These are phyloP conservation scores for Microctonus brassicae DNA, from an alignment of 2,888 invertebrate genomes.

Conservation along the genomic window DNA sequence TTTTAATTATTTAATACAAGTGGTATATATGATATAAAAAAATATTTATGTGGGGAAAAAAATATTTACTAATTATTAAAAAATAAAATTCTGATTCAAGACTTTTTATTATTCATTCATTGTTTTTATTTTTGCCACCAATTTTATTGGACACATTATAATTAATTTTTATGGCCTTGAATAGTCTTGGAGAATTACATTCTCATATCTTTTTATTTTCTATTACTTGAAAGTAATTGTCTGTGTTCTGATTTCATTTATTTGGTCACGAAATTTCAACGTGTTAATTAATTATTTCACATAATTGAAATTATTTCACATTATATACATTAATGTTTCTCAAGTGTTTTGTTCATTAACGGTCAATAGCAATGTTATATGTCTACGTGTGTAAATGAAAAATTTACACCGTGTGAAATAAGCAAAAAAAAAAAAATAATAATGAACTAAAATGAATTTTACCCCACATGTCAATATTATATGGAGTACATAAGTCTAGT, in stretches of 20 bases:
- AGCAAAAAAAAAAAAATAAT: not conserved
- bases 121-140: too few relatives aligned
- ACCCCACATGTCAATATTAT: not conserved
- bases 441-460: not conserved
- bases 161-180: not conserved
- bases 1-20: too few relatives aligned
- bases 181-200: not conserved
- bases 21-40: too few relatives aligned
- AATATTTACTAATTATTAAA: too few relatives aligned
- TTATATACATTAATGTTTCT: not conserved
- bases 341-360: not conserved
- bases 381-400: not conserved
- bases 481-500: not conserved
- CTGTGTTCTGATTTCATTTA: not conserved
- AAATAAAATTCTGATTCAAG: too few relatives aligned
- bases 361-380: not conserved
- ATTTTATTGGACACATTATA: too few relatives aligned
- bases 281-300: not conserved
- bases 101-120: not conserved
- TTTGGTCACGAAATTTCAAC: not conserved
- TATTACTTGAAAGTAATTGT: not conserved
- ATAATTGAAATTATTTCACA: not conserved
- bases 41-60: too few relatives aligned
- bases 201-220: not conserved
- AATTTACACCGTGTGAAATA: conserved; percentile 9